These are phyloP conservation scores for Heliothis subflexa DNA, from an alignment of 1,140 invertebrate species.

Conservation along the genomic window DNA sequence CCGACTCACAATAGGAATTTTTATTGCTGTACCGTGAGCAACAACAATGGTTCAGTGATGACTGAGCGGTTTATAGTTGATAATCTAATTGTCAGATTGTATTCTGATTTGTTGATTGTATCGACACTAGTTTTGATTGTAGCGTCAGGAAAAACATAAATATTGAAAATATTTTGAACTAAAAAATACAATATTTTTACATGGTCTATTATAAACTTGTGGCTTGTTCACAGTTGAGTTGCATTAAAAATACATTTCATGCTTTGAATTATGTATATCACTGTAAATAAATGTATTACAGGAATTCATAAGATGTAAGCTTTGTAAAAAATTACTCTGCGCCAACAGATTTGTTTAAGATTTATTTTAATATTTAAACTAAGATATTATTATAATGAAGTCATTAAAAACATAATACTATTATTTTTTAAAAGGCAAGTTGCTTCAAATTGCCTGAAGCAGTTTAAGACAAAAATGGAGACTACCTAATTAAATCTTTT, in stretches of 20 bases:
- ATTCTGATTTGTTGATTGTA: conserved; percentile 76
- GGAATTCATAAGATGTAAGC: too few species aligned
- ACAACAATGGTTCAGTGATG: conserved; percentile 66
- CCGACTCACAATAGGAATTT: conserved; percentile 56
- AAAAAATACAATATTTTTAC: too few species aligned
- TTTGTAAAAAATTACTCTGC: too few species aligned
- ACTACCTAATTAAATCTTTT: neutral
- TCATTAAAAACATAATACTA: neutral
- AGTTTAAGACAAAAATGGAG: neutral
- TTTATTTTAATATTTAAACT: too few species aligned
- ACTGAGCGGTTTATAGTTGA: conserved; percentile 63
- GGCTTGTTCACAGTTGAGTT: too few species aligned
- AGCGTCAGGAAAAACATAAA: conserved; percentile 58
- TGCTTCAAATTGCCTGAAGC: neutral
- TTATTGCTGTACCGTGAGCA: conserved; percentile 49
- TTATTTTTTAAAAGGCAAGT: neutral
- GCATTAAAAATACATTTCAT: too few species aligned
- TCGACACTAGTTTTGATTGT: conserved; percentile 58
- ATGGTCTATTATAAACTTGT: too few species aligned
- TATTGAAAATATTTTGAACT: neutral
- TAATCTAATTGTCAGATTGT: conserved; percentile 80
- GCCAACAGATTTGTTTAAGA: too few species aligned
- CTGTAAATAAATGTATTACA: too few species aligned
- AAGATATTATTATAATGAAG: too few species aligned
- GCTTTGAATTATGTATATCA: too few species aligned